Percentiles rank a stretch among this genome's conserved stretches.
phyloP scores from a whole-genome alignment of 2,888 invertebrate species.

The Lasiommata megera region DNA sequence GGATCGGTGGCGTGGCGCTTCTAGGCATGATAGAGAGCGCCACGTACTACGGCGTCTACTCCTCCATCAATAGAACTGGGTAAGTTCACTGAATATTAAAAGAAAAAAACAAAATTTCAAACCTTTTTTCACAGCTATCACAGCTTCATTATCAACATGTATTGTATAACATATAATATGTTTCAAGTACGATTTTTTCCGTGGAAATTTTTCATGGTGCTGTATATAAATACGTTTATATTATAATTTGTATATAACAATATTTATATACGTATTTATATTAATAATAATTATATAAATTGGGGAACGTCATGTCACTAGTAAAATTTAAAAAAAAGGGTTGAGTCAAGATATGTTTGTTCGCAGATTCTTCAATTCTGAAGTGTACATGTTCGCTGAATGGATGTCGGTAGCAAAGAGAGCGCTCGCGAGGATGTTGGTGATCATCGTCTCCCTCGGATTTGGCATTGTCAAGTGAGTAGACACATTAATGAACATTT shows the following conservation, averaged over 20 bases:
- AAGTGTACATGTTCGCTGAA: slow-evolving; percentile 92
- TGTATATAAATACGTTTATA: too few species aligned
- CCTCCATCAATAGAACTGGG: slow-evolving; percentile 64
- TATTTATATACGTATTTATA: too few species aligned
- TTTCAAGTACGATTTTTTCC: too few species aligned
- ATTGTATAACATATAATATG: too few species aligned
- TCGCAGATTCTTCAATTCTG: slow-evolving; percentile 61
- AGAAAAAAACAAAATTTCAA: too few species aligned
- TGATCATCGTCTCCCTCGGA: slow-evolving; percentile 96
- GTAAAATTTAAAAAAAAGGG: neutral
- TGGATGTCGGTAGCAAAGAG: slow-evolving; percentile 95
- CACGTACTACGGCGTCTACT: slow-evolving; percentile 94
- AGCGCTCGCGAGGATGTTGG: slow-evolving; percentile 94
- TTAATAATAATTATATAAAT: too few species aligned
- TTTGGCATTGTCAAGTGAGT: slow-evolving; percentile 97
- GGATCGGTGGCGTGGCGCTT: slow-evolving; percentile 96
- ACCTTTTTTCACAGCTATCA: too few species aligned
- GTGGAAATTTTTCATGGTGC: too few species aligned
- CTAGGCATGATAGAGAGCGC: slow-evolving; percentile 94
- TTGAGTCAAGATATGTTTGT: neutral
- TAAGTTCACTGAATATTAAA: slow-evolving; percentile 37
- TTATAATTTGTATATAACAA: too few species aligned
- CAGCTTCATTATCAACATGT: too few species aligned
- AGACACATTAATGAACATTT: too few species aligned
- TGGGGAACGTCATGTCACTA: too few species aligned